Conservation (phyloP, 2,888 invertebrate genomes). For the Periphyllus acericola region DNA sequence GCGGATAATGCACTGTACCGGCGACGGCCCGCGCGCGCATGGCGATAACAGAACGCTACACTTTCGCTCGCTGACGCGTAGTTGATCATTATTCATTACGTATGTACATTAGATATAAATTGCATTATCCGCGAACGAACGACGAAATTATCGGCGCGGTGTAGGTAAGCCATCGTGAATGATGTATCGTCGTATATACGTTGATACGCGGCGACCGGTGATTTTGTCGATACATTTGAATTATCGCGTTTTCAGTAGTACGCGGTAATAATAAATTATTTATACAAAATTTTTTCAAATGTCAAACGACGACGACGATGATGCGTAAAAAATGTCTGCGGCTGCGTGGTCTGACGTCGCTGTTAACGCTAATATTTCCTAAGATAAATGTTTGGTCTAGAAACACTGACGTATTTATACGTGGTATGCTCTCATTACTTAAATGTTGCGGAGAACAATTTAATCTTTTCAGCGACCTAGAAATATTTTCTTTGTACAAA, state of each 20-base stretch:
- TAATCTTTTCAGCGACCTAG: slow-evolving; percentile 30
- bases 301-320: too few relatives aligned
- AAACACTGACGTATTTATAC: slow-evolving; percentile 33
- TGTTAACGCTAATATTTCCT: not conserved
- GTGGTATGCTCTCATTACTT: slow-evolving; percentile 7
- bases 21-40: not conserved
- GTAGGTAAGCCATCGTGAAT: not conserved
- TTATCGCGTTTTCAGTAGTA: too few relatives aligned
- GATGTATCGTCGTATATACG: too few relatives aligned
- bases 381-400: not conserved
- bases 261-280: too few relatives aligned
- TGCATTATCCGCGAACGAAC: not conserved
- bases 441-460: slow-evolving; percentile 2
- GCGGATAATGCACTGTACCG: too few relatives aligned
- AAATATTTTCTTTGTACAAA: slow-evolving; percentile 31
- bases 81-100: not conserved
- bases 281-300: too few relatives aligned
- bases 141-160: not conserved
- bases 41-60: not conserved
- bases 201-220: too few relatives aligned
- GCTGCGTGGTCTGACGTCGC: not conserved
- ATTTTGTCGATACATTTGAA: too few relatives aligned
- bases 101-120: not conserved
- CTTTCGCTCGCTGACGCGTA: not conserved
- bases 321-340: not conserved